Evolutionary conservation across 1,140 invertebrate genomes (phyloP).

Genomic region (Magallana angulata): DNA sequence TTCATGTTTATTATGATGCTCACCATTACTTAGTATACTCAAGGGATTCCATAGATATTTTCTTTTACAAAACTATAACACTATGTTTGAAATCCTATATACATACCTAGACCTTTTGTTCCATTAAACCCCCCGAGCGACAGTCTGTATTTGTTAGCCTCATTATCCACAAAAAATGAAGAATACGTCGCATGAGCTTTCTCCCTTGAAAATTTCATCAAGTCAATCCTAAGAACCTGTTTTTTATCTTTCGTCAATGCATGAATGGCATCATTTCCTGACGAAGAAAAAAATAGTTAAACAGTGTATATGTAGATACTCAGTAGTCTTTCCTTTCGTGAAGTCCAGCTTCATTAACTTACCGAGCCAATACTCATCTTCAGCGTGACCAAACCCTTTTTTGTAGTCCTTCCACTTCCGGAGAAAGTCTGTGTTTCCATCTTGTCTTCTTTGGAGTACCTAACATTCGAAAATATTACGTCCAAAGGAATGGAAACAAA

Average conservation of each 20-base stretch:
- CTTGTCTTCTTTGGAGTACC: conserved; percentile 44
- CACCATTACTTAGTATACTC: too few relatives aligned
- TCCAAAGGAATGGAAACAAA: too few relatives aligned
- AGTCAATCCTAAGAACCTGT: neutral
- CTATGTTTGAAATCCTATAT: too few relatives aligned
- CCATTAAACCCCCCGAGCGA: neutral
- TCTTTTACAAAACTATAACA: too few relatives aligned
- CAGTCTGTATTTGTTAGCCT: neutral
- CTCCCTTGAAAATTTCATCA: neutral
- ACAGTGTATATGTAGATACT: neutral
- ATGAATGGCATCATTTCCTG: neutral
- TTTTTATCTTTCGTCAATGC: neutral
- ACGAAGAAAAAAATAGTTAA: neutral
- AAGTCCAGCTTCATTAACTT: neutral
- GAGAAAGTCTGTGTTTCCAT: conserved; percentile 8
- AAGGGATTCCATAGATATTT: too few relatives aligned
- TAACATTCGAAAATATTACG: neutral
- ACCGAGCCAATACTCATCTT: conserved; percentile 45
- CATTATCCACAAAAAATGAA: neutral
- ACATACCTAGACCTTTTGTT: neutral
- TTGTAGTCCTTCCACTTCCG: conserved; percentile 32
- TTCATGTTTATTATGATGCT: too few relatives aligned
- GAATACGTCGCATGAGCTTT: neutral
- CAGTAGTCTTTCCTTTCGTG: neutral
- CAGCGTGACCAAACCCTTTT: conserved; percentile 41